Evolutionary conservation across 1,140 invertebrate genomes (phyloP).

Genomic region (Sinonovacula constricta): DNA sequence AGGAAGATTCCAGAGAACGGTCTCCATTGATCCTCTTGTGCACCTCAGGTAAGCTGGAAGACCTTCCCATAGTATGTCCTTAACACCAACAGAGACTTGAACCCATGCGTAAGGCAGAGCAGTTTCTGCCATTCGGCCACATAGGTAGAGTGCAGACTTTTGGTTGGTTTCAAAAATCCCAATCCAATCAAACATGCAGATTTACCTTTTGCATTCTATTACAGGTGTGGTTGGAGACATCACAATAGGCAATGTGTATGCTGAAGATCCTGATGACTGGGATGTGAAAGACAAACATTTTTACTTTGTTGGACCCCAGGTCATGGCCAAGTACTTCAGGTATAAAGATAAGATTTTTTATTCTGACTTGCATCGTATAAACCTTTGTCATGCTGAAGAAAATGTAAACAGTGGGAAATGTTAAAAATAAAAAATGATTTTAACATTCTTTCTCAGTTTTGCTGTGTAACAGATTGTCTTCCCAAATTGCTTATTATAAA

Average conservation of each 20-base stretch:
- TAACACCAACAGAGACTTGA: too few species aligned
- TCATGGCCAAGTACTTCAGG: slow-evolving; percentile 59
- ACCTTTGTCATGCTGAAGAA: not conserved
- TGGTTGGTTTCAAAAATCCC: too few species aligned
- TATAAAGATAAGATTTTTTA: slow-evolving; percentile 19
- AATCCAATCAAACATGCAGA: too few species aligned
- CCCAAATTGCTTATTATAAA: not conserved
- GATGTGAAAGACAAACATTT: slow-evolving; percentile 92
- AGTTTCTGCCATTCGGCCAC: too few species aligned
- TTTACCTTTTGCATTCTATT: slow-evolving; percentile 30
- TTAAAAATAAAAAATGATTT: not conserved
- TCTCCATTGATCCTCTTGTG: too few species aligned
- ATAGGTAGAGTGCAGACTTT: too few species aligned
- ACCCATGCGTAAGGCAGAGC: too few species aligned
- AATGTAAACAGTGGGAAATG: not conserved
- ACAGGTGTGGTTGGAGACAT: slow-evolving; percentile 93
- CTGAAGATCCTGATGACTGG: slow-evolving; percentile 98
- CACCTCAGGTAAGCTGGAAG: too few species aligned
- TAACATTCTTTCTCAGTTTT: not conserved
- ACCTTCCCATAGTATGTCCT: too few species aligned
- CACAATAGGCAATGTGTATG: slow-evolving; percentile 96
- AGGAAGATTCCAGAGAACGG: too few species aligned
- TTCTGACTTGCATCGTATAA: not conserved
- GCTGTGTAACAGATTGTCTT: not conserved
- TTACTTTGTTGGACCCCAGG: slow-evolving; percentile 45